Conservation (phyloP, 2,888 invertebrate species). For the Pterostichus madidus region DNA sequence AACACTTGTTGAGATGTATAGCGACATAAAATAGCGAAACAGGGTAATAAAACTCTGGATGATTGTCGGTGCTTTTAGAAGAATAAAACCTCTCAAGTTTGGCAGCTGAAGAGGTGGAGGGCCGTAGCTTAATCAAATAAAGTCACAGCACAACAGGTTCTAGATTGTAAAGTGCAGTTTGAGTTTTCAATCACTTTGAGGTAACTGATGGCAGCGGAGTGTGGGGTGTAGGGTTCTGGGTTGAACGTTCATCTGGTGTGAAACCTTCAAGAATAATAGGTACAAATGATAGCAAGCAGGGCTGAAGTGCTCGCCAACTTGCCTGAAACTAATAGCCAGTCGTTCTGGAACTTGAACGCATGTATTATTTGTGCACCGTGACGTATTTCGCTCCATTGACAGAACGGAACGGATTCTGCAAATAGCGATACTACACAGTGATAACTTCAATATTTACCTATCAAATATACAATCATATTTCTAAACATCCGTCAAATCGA, state of each 20-base stretch:
- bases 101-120: slow-evolving; percentile 6
- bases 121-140: slow-evolving; percentile 42
- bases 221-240: not conserved
- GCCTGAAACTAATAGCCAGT: slow-evolving; percentile 61
- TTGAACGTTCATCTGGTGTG: slow-evolving; percentile 48
- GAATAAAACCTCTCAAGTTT: slow-evolving; percentile 47
- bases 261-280: slow-evolving; percentile 63
- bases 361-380: slow-evolving; percentile 65
- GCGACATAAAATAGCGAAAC: slow-evolving; percentile 48
- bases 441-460: slow-evolving; percentile 20
- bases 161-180: slow-evolving; percentile 58
- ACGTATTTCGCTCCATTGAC: slow-evolving; percentile 60
- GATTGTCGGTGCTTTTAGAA: slow-evolving; percentile 47
- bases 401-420: slow-evolving; percentile 24
- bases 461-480: slow-evolving; percentile 41
- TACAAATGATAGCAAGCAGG: slow-evolving; percentile 54
- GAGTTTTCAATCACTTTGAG: slow-evolving; percentile 62
- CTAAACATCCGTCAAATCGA: not conserved
- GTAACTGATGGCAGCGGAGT: slow-evolving; percentile 12
- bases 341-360: slow-evolving; percentile 60
- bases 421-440: not conserved
- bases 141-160: slow-evolving; percentile 50
- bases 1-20: slow-evolving; percentile 50
- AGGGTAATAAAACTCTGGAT: slow-evolving; percentile 46
- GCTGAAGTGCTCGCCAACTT: slow-evolving; percentile 32